Evolutionary conservation across 2,797 vertebrate species (phyloP), one percentile per base, ranked within the genome.

Genomic region (Rhodeus uyekii): DNA sequence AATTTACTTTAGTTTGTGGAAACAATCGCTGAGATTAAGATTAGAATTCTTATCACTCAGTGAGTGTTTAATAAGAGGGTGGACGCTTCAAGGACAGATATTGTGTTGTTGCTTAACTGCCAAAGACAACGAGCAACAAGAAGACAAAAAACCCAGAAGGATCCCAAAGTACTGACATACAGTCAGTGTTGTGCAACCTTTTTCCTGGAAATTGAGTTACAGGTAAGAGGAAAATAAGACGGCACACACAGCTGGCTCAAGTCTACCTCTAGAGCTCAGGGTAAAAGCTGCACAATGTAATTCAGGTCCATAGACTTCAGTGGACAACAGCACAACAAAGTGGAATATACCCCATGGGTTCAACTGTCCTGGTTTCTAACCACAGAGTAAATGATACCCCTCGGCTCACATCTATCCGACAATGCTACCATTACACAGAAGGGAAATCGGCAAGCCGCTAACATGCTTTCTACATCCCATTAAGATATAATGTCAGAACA

Each of bases 141-240:
- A 78, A 42, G 42, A 38, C 61, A 46, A 68, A n/a, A 48, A 60
- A 27, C 0, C 14, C 29, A 38, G 73, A 48, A 27, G 73, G 2
- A 67, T 61, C 5, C 22, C 32, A 58, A 55, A 79, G 36, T 32
- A 63, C 9, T n/a, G 36, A 44, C 5, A 55, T 3, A 19, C 46
- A 48, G 14, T 60, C 16, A 34, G 68, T 24, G 48, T 79, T 74
- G 50, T n/a, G n/a, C 42, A 53, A 76, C 22, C 22, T 60, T 29
- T 76, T 77, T 61, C 65, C 60, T 63, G 63, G 65, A 79, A 83
- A 75, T 29, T 14, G 44, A 32, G 55, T 18, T 6, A 16, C 65
- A 68, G 48, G 86, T 89, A 78, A 88, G 86, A 91, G 89, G 38
- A 87, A 87, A 88, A 86, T 78, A 88, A 55, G 84, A 85, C 90